Evolutionary conservation across 2,113 vertebrate species (phyloP).

Genomic region (Natator depressus): DNA sequence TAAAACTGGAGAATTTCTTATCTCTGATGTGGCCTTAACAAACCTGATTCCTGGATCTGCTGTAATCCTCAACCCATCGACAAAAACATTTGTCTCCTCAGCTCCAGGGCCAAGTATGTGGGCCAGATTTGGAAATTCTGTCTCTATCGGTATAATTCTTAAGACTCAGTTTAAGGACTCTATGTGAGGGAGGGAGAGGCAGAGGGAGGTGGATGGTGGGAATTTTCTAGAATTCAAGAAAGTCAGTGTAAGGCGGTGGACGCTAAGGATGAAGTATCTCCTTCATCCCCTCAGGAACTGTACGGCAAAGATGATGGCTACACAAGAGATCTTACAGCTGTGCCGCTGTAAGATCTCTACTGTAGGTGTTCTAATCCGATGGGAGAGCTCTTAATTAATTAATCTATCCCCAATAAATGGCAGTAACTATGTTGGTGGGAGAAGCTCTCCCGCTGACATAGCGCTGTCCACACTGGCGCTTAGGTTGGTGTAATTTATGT

Average conservation of each 20-base stretch:
- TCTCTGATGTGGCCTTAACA: background rate
- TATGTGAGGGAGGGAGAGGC: background rate
- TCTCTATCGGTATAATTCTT: background rate
- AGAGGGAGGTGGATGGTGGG: background rate
- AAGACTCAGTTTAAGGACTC: background rate
- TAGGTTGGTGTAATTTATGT: background rate
- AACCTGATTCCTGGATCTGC: background rate
- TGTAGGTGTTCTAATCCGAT: too few relatives aligned
- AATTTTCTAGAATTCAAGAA: background rate
- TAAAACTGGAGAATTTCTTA: accelerated
- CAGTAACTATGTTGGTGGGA: too few relatives aligned
- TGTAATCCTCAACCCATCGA: background rate
- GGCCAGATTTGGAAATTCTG: background rate
- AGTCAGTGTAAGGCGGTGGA: background rate
- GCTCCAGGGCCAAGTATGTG: background rate
- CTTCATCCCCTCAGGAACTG: background rate
- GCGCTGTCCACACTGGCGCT: background rate
- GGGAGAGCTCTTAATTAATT: too few relatives aligned
- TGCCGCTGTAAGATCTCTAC: too few relatives aligned
- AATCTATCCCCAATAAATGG: too few relatives aligned
- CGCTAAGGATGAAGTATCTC: background rate
- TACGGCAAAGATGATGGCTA: background rate
- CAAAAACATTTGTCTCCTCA: background rate
- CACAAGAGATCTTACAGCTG: too few relatives aligned
- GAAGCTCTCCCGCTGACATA: too few relatives aligned